Base-by-base conservation (phyloP, 2,797 vertebrate species). In the Esox lucius region DNA sequence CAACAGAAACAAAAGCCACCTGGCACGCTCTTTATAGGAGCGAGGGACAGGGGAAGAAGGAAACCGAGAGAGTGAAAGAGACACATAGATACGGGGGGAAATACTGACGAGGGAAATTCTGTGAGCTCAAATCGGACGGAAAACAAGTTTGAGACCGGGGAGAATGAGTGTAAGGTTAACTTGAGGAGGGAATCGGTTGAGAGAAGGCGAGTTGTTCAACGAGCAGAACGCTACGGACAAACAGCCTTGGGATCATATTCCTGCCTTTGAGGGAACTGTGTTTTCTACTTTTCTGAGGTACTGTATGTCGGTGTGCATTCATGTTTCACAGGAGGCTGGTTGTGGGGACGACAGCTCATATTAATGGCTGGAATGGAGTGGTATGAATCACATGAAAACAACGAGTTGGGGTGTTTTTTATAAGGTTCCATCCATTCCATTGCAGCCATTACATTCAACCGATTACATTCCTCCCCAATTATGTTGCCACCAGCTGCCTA, bases 1-100 rank as follows among this genome's bases (percentile, higher is more conserved):
- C 80, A 73, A 72, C 64, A 83, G 85, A 89, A 87, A 79, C 86
- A 86, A 92, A 65, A 77, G 71, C 77, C 75, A 76, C 75, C 85
- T 84, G 72, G 69, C 67, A 73, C 11, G 67, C 26, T 71, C 68
- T 74, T 33, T 49, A 79, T 83, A 78, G 79, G 74, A 75, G 33
- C 62, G 17, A 77, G 74, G 85, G 72, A 85, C 68, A 85, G 82
- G 5, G 61, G 19, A 12, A 74, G 46, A 5, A 16, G 31, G 48
- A 59, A 56, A 69, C 15, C 69, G 71, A 67, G 26, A 67, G 70
- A 61, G 28, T 19, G 19, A 71, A 16, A 12, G 70, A 22, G 17
- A 53, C 70, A 71, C 76, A 73, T 24, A 80, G 49, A 13, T 64
- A 73, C 70, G 19, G 73, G 53, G 67, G 12, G 56, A 77, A 71